Percentiles rank a stretch among this genome's conserved stretches.
Conservation (phyloP, 30 jellyfish, hydroid and myxozoan genomes). For the Cassiopea andromeda region DNA sequence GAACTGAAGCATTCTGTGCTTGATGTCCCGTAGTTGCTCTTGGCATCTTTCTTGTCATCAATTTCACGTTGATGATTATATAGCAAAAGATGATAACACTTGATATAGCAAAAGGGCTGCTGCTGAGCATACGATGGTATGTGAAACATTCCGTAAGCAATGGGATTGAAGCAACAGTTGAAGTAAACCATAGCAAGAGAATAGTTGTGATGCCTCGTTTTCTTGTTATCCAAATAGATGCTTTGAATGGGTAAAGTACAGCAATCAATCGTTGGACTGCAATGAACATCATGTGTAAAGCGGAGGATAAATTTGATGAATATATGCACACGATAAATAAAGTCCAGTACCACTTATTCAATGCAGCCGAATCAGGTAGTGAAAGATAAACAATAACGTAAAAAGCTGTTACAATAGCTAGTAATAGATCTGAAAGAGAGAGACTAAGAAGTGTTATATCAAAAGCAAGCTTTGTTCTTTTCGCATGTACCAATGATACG, state of each 20-base stretch:
- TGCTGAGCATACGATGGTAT: background rate
- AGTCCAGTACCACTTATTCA: background rate
- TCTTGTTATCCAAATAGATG: background rate
- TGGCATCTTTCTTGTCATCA: background rate
- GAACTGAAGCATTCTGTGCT: background rate
- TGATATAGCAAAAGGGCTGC: background rate
- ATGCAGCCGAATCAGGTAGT: no score
- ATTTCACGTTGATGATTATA: background rate
- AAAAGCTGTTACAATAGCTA: background rate
- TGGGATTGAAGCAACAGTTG: background rate
- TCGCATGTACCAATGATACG: background rate
- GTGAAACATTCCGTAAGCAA: background rate
- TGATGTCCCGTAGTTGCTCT: background rate
- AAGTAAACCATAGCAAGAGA: background rate
- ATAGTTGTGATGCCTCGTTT: background rate
- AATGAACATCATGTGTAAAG: constrained; percentile 7
- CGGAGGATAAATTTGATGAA: background rate
- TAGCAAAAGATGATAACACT: background rate
- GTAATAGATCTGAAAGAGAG: background rate
- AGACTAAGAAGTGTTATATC: background rate
- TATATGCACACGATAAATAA: background rate
- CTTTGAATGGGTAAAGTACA: background rate
- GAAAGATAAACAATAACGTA: background rate
- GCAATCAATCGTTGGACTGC: constrained; percentile 29
- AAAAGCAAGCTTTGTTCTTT: background rate